These are phyloP conservation scores for Lasioglossum vierecki DNA, from an alignment of 2,888 invertebrate genomes.

Conservation along the genomic window DNA sequence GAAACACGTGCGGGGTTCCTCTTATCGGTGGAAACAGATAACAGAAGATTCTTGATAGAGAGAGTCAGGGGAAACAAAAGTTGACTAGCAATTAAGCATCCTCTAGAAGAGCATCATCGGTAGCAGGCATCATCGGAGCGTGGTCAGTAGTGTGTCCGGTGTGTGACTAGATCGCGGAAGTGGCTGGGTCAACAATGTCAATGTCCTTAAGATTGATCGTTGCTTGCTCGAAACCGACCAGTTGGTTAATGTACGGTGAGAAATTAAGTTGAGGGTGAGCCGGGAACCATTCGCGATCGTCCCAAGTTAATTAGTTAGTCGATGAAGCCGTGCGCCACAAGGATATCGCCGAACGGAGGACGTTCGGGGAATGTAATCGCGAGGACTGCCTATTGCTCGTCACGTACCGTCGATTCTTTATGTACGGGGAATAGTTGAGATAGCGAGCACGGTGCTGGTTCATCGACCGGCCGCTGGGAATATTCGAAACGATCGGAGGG, in stretches of 20 bases:
- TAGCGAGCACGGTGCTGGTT: neutral
- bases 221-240: conserved; percentile 82
- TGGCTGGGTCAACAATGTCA: conserved; percentile 66
- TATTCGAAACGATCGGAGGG: conserved; percentile 17
- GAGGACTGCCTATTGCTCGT: neutral
- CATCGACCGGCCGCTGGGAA: conserved; percentile 4
- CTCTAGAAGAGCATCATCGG: no score
- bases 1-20: conserved; percentile 7
- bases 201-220: conserved; percentile 66
- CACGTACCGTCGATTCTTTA: neutral
- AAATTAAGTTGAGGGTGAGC: conserved; percentile 52
- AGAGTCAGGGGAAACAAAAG: neutral
- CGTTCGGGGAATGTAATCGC: conserved; percentile 26
- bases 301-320: conserved; percentile 24
- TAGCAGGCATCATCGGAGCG: neutral
- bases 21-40: neutral
- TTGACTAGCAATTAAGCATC: no score
- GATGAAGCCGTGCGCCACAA: conserved; percentile 10
- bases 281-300: neutral
- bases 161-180: conserved; percentile 55
- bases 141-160: conserved; percentile 45
- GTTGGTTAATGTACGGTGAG: conserved; percentile 74
- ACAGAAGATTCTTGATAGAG: neutral
- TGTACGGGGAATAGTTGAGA: conserved; percentile 11
- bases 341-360: conserved; percentile 8